Percentiles rank a stretch among this genome's conserved stretches.
Conservation (phyloP, 2,113 vertebrate genomes). For the Acanthochromis polyacanthus region DNA sequence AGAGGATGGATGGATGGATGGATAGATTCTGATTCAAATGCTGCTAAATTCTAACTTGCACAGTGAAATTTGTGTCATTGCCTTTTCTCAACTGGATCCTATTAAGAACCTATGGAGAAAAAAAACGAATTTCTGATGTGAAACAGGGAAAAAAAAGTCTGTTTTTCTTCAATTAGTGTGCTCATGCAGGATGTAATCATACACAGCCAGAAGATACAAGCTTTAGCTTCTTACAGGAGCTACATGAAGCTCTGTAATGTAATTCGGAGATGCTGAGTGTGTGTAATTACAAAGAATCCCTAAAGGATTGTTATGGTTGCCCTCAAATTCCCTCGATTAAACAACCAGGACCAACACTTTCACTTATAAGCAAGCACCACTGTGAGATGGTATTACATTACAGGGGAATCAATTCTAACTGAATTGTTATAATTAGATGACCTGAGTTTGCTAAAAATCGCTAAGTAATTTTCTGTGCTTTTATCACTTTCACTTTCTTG, state of each 20-base stretch:
- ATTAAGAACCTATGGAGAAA: too few relatives aligned
- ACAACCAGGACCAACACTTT: slow-evolving; percentile 14
- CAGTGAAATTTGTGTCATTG: too few relatives aligned
- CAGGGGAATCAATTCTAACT: slow-evolving; percentile 59
- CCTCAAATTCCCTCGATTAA: slow-evolving; percentile 41
- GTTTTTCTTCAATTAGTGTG: too few relatives aligned
- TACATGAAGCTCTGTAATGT: not conserved
- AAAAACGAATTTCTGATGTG: too few relatives aligned
- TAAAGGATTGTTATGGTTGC: slow-evolving; percentile 35
- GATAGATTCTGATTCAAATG: too few relatives aligned
- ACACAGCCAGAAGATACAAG: too few relatives aligned
- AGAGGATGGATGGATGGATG: too few relatives aligned
- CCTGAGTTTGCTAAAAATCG: slow-evolving; percentile 57
- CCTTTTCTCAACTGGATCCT: too few relatives aligned
- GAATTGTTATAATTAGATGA: slow-evolving; percentile 52
- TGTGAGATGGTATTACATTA: slow-evolving; percentile 45
- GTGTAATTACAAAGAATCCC: slow-evolving; percentile 42
- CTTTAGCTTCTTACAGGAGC: not conserved
- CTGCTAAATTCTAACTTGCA: too few relatives aligned
- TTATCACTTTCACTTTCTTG: slow-evolving; percentile 38
- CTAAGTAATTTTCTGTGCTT: slow-evolving; percentile 46
- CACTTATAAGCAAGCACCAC: slow-evolving; percentile 41
- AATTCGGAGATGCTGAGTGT: slow-evolving; percentile 20
- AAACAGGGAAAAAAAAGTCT: too few relatives aligned
- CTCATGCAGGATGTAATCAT: too few relatives aligned